Evolutionary conservation across 2,113 vertebrate genomes (phyloP).

Genomic region (Baryphthengus martii): DNA sequence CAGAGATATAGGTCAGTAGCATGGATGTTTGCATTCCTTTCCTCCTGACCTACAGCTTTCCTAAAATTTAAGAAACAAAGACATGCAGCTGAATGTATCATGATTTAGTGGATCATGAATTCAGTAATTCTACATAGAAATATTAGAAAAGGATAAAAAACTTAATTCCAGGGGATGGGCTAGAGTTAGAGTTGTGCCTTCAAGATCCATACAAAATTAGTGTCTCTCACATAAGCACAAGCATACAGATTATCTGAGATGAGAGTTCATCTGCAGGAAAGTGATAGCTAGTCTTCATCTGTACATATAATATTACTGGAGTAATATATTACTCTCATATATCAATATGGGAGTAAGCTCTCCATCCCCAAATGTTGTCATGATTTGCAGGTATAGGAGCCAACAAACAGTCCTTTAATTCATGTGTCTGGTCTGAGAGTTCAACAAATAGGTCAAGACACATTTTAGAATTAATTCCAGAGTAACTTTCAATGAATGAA

Average conservation of each 20-base stretch:
- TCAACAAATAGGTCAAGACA: background rate
- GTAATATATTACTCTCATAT: no score
- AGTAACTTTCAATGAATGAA: background rate
- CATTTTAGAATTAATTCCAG: background rate
- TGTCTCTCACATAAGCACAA: background rate
- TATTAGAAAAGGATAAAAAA: background rate
- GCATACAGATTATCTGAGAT: background rate
- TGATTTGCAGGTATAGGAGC: background rate
- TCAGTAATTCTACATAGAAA: background rate
- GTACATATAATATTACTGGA: background rate
- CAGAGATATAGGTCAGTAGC: slow-evolving; percentile 83
- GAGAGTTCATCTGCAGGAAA: background rate
- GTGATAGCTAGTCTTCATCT: background rate
- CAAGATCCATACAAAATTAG: background rate
- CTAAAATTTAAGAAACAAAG: background rate
- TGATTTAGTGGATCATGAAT: background rate
- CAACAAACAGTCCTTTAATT: background rate
- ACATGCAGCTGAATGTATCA: background rate
- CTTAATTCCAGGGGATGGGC: background rate
- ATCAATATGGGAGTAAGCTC: background rate
- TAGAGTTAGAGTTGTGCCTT: background rate
- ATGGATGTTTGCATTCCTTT: background rate
- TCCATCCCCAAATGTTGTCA: background rate
- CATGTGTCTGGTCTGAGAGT: background rate
- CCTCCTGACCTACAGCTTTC: background rate